These are phyloP conservation scores for Calliphora vomitoria DNA, from an alignment of 2,888 invertebrate species.

Conservation along the genomic window DNA sequence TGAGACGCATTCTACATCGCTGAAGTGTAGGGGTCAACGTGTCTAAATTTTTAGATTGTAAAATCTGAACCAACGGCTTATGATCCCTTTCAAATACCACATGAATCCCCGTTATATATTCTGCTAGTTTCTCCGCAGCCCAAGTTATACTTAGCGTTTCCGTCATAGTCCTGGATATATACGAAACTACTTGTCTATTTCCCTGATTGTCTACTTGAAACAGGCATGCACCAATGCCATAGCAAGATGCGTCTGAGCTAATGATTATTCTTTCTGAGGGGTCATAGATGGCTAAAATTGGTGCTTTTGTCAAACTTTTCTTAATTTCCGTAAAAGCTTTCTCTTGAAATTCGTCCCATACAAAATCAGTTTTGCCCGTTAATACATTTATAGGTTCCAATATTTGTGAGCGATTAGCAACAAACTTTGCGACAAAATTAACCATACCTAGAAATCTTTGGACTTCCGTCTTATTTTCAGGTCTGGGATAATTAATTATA, in stretches of 20 bases:
- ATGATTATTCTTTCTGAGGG: slow-evolving; percentile 44
- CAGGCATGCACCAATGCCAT: slow-evolving; percentile 47
- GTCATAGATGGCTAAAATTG: slow-evolving; percentile 45
- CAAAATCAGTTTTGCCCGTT: slow-evolving; percentile 49
- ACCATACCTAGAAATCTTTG: slow-evolving; percentile 51
- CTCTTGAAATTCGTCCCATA: slow-evolving; percentile 46
- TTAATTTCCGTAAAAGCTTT: slow-evolving; percentile 12
- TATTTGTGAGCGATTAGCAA: slow-evolving; percentile 32
- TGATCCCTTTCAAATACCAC: slow-evolving; percentile 24
- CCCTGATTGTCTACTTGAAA: slow-evolving; percentile 16
- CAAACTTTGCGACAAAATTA: slow-evolving; percentile 52
- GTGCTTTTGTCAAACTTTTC: slow-evolving; percentile 10
- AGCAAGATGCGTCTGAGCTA: slow-evolving; percentile 54
- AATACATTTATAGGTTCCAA: slow-evolving; percentile 49
- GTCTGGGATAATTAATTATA: slow-evolving; percentile 44
- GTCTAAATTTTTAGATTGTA: slow-evolving; percentile 38
- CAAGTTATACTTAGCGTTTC: slow-evolving; percentile 47
- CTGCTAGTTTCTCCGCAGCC: slow-evolving; percentile 44
- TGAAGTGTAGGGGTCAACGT: slow-evolving; percentile 27
- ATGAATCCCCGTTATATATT: slow-evolving; percentile 36
- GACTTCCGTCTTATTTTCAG: slow-evolving; percentile 35
- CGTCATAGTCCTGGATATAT: slow-evolving; percentile 51
- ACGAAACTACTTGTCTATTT: slow-evolving; percentile 38
- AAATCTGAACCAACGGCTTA: slow-evolving; percentile 44
- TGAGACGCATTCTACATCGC: slow-evolving; percentile 53